A percentile compares a stretch with the other conserved stretches of the same genome.
phyloP scores from a whole-genome alignment of 1,140 invertebrate species.

The Brachionus angularis region DNA sequence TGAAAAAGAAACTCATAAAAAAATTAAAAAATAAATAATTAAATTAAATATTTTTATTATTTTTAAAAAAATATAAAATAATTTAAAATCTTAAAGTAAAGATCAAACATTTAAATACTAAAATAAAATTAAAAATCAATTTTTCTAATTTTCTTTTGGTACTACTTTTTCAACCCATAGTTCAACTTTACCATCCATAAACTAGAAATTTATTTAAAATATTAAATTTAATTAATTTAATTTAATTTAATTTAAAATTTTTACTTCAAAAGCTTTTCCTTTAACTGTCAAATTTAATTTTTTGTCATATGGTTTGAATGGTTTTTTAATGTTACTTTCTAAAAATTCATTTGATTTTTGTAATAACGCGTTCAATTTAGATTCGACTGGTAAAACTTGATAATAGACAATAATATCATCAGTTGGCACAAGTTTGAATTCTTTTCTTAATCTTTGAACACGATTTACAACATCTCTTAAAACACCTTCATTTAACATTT shows the following conservation, averaged over 20 bases:
- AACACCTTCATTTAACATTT: constrained; percentile 77
- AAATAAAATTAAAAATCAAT: too few species aligned
- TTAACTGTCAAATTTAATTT: constrained; percentile 1
- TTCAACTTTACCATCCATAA: constrained; percentile 40
- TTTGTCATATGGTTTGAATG: constrained; percentile 2
- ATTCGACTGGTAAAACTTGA: constrained; percentile 51
- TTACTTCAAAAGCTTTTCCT: constrained; percentile 35
- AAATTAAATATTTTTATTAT: too few species aligned
- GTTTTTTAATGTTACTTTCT: constrained; percentile 39
- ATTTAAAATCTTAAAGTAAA: too few species aligned
- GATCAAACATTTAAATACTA: too few species aligned
- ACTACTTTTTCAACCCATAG: constrained; percentile 30
- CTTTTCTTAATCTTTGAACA: constrained; percentile 79
- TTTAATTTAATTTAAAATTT: background rate
- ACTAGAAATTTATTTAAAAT: constrained; percentile 8
- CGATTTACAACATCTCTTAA: constrained; percentile 86
- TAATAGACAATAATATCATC: constrained; percentile 83
- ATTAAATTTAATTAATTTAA: background rate
- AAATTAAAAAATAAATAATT: too few species aligned
- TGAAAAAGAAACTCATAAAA: constrained; percentile 22
- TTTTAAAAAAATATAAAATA: too few species aligned
- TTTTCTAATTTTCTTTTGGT: background rate
- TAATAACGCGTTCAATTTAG: constrained; percentile 2
- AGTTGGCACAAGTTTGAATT: constrained; percentile 80
- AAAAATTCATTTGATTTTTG: constrained; percentile 32